phyloP scores from a whole-genome alignment of 92 coral and sea anemone genomes.

The Phenganax subtilis region DNA sequence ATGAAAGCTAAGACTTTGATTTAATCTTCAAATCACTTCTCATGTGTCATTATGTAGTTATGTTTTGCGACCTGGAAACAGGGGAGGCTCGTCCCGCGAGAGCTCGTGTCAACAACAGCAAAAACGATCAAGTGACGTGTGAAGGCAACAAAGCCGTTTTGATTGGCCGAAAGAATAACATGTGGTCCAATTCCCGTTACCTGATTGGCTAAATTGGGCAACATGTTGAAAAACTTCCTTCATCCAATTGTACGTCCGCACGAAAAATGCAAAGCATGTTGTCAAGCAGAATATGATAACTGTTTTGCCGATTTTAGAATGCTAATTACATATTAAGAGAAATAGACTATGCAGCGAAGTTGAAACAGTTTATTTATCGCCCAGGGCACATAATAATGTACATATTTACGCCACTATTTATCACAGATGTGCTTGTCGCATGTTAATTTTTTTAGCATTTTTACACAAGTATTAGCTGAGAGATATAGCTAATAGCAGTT shows the following conservation, averaged over 20 bases:
- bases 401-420: neutral
- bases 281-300: neutral
- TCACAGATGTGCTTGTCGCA: neutral
- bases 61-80: conserved; percentile 23
- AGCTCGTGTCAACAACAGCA: neutral
- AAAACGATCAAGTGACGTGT: neutral
- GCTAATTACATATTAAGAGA: no score
- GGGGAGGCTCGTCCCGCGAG: conserved; percentile 1
- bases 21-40: neutral
- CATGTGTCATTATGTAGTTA: neutral
- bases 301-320: no score
- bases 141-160: neutral
- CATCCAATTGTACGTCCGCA: no score
- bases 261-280: no score
- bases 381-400: no score
- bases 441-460: neutral
- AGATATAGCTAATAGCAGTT: neutral
- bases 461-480: neutral
- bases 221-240: no score
- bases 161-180: neutral
- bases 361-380: no score
- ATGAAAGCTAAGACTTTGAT: no score
- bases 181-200: neutral
- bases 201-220: neutral
- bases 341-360: no score